Evolutionary conservation across 2,113 vertebrate genomes (phyloP).

Genomic region (Sterrhoptilus dennistouni): DNA sequence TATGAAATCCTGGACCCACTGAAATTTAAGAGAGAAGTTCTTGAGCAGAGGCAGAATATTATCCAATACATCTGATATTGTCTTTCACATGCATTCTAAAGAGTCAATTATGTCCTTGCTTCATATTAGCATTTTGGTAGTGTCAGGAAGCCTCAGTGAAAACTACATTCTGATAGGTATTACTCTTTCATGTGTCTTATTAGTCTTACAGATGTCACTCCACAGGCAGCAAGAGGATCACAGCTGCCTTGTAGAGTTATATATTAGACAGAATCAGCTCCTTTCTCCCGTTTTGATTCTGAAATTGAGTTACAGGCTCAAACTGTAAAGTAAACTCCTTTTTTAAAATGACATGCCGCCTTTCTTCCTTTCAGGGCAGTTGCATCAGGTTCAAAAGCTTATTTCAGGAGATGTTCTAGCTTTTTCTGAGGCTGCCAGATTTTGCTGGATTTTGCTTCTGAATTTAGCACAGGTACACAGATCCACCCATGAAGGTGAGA

Average conservation of each 20-base stretch:
- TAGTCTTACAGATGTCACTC: background rate
- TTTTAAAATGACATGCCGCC: background rate
- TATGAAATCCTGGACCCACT: background rate
- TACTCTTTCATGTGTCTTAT: background rate
- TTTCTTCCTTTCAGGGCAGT: background rate
- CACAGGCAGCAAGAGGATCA: background rate
- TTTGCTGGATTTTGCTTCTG: background rate
- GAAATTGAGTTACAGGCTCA: background rate
- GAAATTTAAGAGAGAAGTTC: background rate
- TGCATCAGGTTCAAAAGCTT: background rate
- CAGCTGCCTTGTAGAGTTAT: background rate
- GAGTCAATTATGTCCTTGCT: background rate
- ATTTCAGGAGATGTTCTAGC: background rate
- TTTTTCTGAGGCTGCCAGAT: background rate
- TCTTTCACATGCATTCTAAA: background rate
- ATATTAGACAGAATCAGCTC: background rate
- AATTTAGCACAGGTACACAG: background rate
- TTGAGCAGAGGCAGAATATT: background rate
- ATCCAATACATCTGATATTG: background rate
- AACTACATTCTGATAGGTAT: background rate
- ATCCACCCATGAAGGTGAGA: background rate
- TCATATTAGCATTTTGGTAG: background rate
- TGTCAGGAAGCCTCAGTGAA: background rate
- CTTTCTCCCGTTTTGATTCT: background rate
- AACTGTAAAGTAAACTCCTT: background rate